Percentiles rank a stretch among this genome's conserved stretches.
phyloP scores from a whole-genome alignment of 2,888 invertebrate species.

The Caenorhabditis sp. region DNA sequence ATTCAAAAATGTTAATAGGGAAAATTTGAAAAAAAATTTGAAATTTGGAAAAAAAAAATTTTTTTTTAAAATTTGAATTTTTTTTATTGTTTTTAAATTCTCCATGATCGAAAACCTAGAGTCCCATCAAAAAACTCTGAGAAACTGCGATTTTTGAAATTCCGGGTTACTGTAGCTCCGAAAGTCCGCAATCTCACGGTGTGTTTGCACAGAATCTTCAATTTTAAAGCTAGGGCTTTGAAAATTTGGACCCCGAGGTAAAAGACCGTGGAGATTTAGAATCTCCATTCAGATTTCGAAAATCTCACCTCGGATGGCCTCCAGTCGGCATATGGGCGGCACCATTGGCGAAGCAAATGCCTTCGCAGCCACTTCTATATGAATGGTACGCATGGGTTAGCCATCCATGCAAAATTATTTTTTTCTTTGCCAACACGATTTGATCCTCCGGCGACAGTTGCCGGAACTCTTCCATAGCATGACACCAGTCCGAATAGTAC shows the following conservation, averaged over 20 bases:
- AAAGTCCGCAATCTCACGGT: background rate
- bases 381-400: conserved; percentile 71
- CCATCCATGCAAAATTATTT: conserved; percentile 70
- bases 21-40: no score
- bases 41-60: no score
- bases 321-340: conserved; percentile 66
- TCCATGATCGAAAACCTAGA: background rate
- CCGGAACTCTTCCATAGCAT: conserved; percentile 67
- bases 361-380: conserved; percentile 57
- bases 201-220: background rate
- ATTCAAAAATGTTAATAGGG: no score
- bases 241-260: background rate
- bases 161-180: background rate
- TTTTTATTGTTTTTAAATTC: background rate
- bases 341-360: conserved; percentile 73
- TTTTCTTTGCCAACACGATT: conserved; percentile 62
- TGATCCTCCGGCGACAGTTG: conserved; percentile 64
- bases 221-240: background rate
- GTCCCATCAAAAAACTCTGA: background rate
- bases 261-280: background rate
- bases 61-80: background rate
- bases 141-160: background rate
- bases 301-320: conserved; percentile 55
- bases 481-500: conserved; percentile 69
- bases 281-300: background rate